Percentiles rank a stretch among this genome's conserved stretches.
Evolutionary conservation across 2,888 invertebrate genomes (phyloP).

Genomic region (Eristalinus aeneus): DNA sequence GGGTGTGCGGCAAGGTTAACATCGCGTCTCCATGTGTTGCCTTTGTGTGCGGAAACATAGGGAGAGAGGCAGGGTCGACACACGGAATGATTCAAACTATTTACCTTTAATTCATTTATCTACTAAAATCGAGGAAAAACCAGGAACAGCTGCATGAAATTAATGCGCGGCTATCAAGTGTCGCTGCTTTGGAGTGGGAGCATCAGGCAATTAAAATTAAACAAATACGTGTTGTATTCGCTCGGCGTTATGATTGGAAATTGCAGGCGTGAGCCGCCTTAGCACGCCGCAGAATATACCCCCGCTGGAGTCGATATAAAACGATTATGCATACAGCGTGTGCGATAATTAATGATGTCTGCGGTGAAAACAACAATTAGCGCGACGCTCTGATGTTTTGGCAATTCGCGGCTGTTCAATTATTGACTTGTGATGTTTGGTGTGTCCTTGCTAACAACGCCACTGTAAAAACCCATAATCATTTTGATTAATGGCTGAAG

Average conservation of each 20-base stretch:
- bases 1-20: conserved; percentile 41
- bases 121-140: neutral
- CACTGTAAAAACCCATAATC: no score
- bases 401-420: no score
- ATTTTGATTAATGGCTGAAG: neutral
- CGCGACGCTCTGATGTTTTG: no score
- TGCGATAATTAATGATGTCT: neutral
- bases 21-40: neutral
- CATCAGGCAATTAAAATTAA: neutral
- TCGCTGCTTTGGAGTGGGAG: no score
- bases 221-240: neutral
- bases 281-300: neutral
- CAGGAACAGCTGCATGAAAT: neutral
- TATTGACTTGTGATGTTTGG: no score
- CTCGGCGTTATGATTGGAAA: no score
- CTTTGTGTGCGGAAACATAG: no score
- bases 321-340: neutral
- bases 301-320: neutral
- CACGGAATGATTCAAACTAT: neutral
- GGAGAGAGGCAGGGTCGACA: neutral
- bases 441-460: no score
- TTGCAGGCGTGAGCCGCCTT: no score
- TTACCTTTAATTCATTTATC: neutral
- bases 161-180: neutral
- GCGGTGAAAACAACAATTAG: no score